Conservation (phyloP, 2,113 vertebrate genomes). For the Anser brachyrhynchus region DNA sequence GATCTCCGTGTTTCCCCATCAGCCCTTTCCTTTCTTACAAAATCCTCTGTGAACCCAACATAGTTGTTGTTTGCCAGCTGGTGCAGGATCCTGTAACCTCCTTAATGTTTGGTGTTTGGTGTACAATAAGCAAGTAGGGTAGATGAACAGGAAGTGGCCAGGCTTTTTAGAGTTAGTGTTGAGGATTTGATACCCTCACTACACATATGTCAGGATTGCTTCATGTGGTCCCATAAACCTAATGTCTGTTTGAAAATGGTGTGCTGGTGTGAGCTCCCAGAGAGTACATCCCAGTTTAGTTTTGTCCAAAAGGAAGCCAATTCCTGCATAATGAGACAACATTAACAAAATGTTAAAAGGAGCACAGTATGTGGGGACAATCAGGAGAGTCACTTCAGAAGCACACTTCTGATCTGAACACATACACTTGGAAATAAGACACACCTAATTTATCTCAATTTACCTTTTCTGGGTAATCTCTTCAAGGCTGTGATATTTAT, state of each 20-base stretch:
- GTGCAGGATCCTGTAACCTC: neutral
- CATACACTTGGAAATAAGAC: neutral
- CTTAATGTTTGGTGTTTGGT: neutral
- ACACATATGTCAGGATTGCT: neutral
- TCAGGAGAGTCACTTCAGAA: neutral
- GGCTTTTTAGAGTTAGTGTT: neutral
- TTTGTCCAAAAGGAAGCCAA: neutral
- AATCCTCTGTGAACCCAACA: neutral
- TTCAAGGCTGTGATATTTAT: neutral
- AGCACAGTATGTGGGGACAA: neutral
- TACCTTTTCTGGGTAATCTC: neutral
- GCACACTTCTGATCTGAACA: neutral
- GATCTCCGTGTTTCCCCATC: neutral
- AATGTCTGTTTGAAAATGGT: neutral
- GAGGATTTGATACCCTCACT: neutral
- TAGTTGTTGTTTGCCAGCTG: neutral
- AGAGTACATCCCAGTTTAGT: neutral
- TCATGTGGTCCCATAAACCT: neutral
- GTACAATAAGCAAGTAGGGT: neutral
- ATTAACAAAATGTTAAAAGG: neutral
- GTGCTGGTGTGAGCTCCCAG: neutral
- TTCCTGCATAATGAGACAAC: neutral
- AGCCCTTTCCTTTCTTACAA: neutral
- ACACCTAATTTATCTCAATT: neutral
- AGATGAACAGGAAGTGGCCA: neutral